Evolutionary conservation across 1,140 invertebrate species (phyloP), one percentile per base, ranked within the genome.

Genomic region (Neuroterus valhalla): DNA sequence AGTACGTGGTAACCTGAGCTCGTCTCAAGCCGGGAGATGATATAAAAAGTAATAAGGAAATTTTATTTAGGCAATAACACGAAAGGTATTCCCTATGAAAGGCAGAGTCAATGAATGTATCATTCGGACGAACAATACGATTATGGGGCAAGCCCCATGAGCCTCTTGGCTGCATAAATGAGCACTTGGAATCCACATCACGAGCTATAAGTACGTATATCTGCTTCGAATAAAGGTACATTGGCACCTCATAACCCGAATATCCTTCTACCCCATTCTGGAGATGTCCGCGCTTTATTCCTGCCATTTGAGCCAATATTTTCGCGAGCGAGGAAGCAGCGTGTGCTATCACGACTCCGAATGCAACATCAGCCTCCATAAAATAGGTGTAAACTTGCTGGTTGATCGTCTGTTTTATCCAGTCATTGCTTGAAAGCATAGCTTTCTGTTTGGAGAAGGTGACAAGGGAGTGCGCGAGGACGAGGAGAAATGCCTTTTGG

Each of bases 321-420:
- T 55, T 55, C 26, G 52, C 52, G 19, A 55, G 52, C 21, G 23
- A 23, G 21, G 23, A 55, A 55, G 68, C 10, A 69, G 70, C 74
- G 79, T 86, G 81, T 74, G 45, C 79, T 85, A 85, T 85, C 83
- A 78, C 81, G 78, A 78, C 78, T 81, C 79, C 75, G 79, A 85
- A 83, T 85, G 83, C 82, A 85, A 84, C 83, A 85, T 85, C 77
- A 77, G 72, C 68, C 78, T 71, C 74, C 82, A 86, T 86, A 85
- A 85, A 86, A 86, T 79, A 81, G 79, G 82, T 82, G 81, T 84
- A 85, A 85, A 85, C 77, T 78, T 84, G 81, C 46, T 48, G 8
- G 82, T 86, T 84, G 78, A 70, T 71, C 81, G 82, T 81, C 77
- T 72, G 72, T 79, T 80, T 68, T 52, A 72, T 74, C 74, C 68